Base-by-base conservation (phyloP, 2,888 invertebrate genomes). In the Ptychoptera albimana region DNA sequence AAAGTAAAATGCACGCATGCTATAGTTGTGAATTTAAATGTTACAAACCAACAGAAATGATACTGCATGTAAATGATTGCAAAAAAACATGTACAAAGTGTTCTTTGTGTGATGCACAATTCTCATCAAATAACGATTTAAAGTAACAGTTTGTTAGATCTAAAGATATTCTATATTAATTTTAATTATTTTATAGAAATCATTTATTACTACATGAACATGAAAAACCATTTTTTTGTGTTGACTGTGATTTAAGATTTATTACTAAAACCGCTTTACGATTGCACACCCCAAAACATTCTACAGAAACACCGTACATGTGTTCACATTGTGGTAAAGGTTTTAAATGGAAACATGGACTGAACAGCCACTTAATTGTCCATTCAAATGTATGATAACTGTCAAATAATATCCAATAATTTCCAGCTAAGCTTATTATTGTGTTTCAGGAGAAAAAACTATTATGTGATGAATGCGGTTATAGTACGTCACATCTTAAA, bases 261-360 rank as follows among this genome's bases (percentile, higher is more conserved):
- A 64, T 64, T 45, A 70, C 69, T 0, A 63, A 68, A 37, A 67
- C 70, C 4, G 65, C 68, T 15, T 52, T 72, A 2, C 59, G 60
- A 31, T 57, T 68, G 8, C 73, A 73, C 51, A 56, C 67, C n/a
- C 73, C 73, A 2, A 71, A 71, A 48, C 73, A 74, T 50, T 69
- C 70, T 1, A 63, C 60, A 2, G 66, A 67, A 45, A 71, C 70
- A 13, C 73, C 73, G 1, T 72, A 67, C 54, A 60, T 64, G 0
- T 73, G 72, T 49, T 59, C 61, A 2, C 62, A 67, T 31, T 73
- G 73, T 51, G 58, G 61, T 11, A 64, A 67, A 47, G 70, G 69
- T 1, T 74, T 74, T 53, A 74, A 73, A 50, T 73, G 73, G 73
- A 73, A 73, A 43, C 72, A 73, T 52, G 71, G 72, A 0, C 58